A percentile compares a stretch with the other conserved stretches of the same genome.
Conservation (phyloP, 2,888 invertebrate genomes). For the Heteromurus nitidus region DNA sequence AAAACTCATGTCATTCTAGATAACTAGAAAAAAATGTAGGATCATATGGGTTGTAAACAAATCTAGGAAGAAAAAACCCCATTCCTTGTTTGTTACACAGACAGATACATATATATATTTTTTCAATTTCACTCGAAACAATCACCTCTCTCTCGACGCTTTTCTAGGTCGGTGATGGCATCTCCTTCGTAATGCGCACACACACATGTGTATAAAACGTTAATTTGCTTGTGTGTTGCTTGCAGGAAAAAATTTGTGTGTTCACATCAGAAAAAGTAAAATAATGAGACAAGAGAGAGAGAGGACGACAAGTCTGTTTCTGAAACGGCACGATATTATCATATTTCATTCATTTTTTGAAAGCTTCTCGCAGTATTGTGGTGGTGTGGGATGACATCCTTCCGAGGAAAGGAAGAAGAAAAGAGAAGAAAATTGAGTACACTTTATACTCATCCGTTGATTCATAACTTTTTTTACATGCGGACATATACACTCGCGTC, state of each 20-base stretch:
- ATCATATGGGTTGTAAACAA: too few relatives aligned
- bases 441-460: neutral
- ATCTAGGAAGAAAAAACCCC: neutral
- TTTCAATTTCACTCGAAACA: conserved; percentile 43
- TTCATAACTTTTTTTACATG: neutral
- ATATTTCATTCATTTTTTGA: conserved; percentile 54
- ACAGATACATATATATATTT: conserved; percentile 5
- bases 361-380: conserved; percentile 54
- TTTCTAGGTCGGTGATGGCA: conserved; percentile 59
- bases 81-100: neutral
- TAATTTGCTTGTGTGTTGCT: neutral
- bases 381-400: conserved; percentile 46
- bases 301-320: conserved; percentile 7
- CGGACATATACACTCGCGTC: too few relatives aligned
- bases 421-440: conserved; percentile 11
- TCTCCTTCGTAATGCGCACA: conserved; percentile 9
- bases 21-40: too few relatives aligned
- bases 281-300: conserved; percentile 24
- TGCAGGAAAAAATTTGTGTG: neutral
- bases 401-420: conserved; percentile 12
- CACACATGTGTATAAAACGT: conserved; percentile 1
- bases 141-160: conserved; percentile 35
- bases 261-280: neutral
- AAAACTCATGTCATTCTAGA: neutral
- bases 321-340: conserved; percentile 33